Percentiles rank a stretch among this genome's conserved stretches.
Evolutionary conservation across 2,113 vertebrate genomes (phyloP).

Genomic region (Coregonus clupeaformis): DNA sequence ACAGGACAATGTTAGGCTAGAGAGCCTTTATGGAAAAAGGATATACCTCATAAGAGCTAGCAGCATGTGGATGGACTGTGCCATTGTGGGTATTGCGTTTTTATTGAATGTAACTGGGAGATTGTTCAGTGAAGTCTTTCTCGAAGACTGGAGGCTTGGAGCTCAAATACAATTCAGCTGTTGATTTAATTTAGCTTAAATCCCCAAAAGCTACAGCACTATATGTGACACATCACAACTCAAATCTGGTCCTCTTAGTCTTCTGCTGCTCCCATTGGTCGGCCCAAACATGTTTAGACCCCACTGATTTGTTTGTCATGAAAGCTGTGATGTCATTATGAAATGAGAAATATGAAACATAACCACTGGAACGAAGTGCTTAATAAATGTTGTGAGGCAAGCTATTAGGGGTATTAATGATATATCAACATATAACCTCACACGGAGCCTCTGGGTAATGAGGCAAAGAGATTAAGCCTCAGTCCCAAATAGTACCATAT

Average conservation of each 20-base stretch:
- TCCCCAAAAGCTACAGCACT: too few relatives aligned
- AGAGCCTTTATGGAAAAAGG: too few relatives aligned
- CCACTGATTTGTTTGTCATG: background rate
- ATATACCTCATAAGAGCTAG: too few relatives aligned
- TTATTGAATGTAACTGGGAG: too few relatives aligned
- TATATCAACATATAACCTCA: constrained; percentile 13
- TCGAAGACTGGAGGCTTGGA: background rate
- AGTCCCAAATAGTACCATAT: too few relatives aligned
- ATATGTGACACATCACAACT: background rate
- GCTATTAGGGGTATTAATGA: constrained; percentile 44
- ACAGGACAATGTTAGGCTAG: too few relatives aligned
- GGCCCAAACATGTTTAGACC: background rate
- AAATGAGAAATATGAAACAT: constrained; percentile 7
- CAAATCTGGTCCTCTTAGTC: background rate
- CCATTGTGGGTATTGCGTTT: too few relatives aligned
- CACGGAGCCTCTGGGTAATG: constrained; percentile 39
- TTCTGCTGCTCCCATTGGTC: background rate
- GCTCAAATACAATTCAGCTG: background rate
- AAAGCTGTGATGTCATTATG: background rate
- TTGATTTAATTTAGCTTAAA: too few relatives aligned
- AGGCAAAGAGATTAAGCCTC: constrained; percentile 34
- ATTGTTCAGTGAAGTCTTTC: too few relatives aligned
- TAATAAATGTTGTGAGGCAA: constrained; percentile 42
- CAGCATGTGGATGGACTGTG: too few relatives aligned
- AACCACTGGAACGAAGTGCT: constrained; percentile 23